Conservation (phyloP, 2,888 invertebrate genomes). For the Drosophila prostipennis region DNA sequence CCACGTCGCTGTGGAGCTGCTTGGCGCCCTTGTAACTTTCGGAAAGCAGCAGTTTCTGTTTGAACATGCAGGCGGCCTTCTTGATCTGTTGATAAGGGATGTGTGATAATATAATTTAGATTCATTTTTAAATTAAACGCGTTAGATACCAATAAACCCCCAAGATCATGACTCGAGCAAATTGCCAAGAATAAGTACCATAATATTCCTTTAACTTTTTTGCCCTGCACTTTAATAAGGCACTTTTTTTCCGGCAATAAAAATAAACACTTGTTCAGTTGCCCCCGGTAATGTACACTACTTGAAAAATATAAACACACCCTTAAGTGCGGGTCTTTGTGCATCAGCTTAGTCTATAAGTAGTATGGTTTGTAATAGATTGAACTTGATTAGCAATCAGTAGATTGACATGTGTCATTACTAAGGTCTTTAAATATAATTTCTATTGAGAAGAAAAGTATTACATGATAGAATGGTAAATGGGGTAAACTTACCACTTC, state of each 20-base stretch:
- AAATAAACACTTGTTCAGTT: conserved; percentile 1
- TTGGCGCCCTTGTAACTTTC: conserved; percentile 90
- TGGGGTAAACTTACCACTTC: conserved; percentile 77
- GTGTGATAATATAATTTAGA: neutral
- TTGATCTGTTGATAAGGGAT: conserved; percentile 81
- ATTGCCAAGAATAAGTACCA: neutral
- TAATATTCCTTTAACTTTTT: neutral
- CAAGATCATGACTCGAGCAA: neutral
- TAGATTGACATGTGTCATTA: neutral
- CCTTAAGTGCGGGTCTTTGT: neutral
- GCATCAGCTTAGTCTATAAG: neutral
- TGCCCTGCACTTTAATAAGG: neutral
- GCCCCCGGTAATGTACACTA: neutral
- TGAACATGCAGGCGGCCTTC: conserved; percentile 92
- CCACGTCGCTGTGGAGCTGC: conserved; percentile 89
- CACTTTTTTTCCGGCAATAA: conserved; percentile 1
- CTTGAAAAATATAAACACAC: neutral
- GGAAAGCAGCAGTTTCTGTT: conserved; percentile 91
- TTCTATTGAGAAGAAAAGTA: too few species aligned
- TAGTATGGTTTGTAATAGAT: neutral
- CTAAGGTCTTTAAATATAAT: too few species aligned
- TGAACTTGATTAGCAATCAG: neutral
- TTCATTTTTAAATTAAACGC: too few species aligned
- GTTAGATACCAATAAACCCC: neutral
- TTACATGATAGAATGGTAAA: too few species aligned